phyloP scores from a whole-genome alignment of 2,888 invertebrate genomes.

The Punctoribates punctum region DNA sequence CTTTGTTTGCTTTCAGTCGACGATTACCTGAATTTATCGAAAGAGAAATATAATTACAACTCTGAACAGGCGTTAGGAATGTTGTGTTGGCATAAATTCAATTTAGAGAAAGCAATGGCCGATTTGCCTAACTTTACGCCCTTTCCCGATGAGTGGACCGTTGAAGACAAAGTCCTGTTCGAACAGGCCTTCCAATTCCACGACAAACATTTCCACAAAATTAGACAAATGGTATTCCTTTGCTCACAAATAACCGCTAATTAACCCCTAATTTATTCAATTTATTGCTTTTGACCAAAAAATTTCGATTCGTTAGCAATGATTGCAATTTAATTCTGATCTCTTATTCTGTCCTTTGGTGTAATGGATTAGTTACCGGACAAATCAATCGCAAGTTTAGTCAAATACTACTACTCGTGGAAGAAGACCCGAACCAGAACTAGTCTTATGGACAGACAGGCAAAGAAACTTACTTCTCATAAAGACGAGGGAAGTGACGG shows the following conservation, averaged over 20 bases:
- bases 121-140: slow-evolving; percentile 96
- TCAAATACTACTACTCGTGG: slow-evolving; percentile 98
- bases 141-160: slow-evolving; percentile 96
- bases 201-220: slow-evolving; percentile 95
- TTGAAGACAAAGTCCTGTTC: slow-evolving; percentile 95
- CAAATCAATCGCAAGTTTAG: slow-evolving; percentile 90
- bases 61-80: slow-evolving; percentile 95
- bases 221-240: slow-evolving; percentile 82
- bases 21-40: slow-evolving; percentile 87
- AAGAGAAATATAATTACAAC: slow-evolving; percentile 95
- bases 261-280: no score
- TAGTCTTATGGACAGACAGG: slow-evolving; percentile 86
- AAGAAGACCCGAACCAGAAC: slow-evolving; percentile 89
- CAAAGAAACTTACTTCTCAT: slow-evolving; percentile 63
- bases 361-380: slow-evolving; percentile 69
- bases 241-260: slow-evolving; percentile 47
- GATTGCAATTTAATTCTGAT: slow-evolving; percentile 27
- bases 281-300: no score
- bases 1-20: slow-evolving; percentile 66
- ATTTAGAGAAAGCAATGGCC: slow-evolving; percentile 81
- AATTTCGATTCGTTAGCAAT: no score
- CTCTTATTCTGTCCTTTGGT: neutral
- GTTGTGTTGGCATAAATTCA: slow-evolving; percentile 97
- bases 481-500: slow-evolving; percentile 72
- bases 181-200: slow-evolving; percentile 98